These are phyloP conservation scores for Lampris megalopsis DNA, from an alignment of 2,113 vertebrate species.

Conservation along the genomic window DNA sequence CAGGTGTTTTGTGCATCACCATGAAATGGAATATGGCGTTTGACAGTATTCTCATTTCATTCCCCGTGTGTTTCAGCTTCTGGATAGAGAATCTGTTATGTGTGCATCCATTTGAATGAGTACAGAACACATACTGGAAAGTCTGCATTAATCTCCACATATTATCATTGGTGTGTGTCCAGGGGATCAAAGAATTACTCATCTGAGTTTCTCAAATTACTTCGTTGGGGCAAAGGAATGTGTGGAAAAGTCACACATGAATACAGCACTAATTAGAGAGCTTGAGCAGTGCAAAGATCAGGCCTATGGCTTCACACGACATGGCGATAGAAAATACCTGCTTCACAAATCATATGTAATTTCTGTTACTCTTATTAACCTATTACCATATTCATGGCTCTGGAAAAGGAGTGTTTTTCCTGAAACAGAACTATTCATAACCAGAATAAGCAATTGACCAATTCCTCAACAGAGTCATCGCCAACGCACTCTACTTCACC, in stretches of 20 bases:
- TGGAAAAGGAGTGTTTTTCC: slow-evolving; percentile 19
- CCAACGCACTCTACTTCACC: neutral
- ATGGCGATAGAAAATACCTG: slow-evolving; percentile 37
- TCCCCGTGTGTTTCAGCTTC: slow-evolving; percentile 75
- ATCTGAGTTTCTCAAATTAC: slow-evolving; percentile 47
- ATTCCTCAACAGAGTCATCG: too few species aligned
- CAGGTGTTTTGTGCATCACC: slow-evolving; percentile 56
- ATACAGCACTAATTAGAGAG: slow-evolving; percentile 69
- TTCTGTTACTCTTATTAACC: slow-evolving; percentile 60
- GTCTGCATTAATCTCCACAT: slow-evolving; percentile 68
- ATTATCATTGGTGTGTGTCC: slow-evolving; percentile 72
- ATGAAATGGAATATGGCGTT: slow-evolving; percentile 54
- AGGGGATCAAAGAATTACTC: slow-evolving; percentile 73
- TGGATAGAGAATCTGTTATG: slow-evolving; percentile 71
- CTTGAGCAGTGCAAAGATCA: slow-evolving; percentile 70
- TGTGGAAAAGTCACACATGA: slow-evolving; percentile 60
- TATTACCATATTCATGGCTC: slow-evolving; percentile 50
- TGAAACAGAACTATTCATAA: slow-evolving; percentile 11
- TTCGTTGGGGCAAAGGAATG: slow-evolving; percentile 58
- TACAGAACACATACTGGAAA: slow-evolving; percentile 76
- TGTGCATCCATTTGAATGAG: slow-evolving; percentile 72
- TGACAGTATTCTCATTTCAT: slow-evolving; percentile 77
- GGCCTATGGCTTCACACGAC: slow-evolving; percentile 71
- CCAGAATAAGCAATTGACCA: neutral
- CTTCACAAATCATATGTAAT: slow-evolving; percentile 61